These are phyloP conservation scores for Mimas tiliae DNA, from an alignment of 2,888 invertebrate genomes.

Conservation along the genomic window DNA sequence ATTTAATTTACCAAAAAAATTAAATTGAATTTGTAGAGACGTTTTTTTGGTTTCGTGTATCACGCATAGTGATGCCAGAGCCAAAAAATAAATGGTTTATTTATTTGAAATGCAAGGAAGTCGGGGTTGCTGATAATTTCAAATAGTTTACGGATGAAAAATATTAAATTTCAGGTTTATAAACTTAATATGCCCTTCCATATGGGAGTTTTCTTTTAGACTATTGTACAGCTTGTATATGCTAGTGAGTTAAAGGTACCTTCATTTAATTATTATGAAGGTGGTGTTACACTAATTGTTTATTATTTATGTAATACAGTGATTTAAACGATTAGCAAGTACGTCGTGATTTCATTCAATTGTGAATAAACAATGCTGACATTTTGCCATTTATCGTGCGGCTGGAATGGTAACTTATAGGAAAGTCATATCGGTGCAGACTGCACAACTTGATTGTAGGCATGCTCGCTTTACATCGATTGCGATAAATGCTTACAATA, in stretches of 20 bases:
- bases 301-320: background rate
- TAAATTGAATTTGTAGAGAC: no score
- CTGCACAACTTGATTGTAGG: background rate
- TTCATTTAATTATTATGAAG: background rate
- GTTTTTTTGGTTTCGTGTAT: no score
- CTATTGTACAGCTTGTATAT: background rate
- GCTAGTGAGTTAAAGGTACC: background rate
- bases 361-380: conserved; percentile 46
- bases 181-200: no score
- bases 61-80: no score
- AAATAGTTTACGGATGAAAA: no score
- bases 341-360: conserved; percentile 43
- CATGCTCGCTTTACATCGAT: conserved; percentile 1
- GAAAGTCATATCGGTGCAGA: conserved; percentile 20
- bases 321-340: conserved; percentile 2
- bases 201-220: background rate
- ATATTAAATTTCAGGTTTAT: no score
- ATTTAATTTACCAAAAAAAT: no score
- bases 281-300: background rate
- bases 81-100: no score
- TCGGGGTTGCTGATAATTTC: no score
- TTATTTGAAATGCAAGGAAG: no score
- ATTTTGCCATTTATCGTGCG: conserved; percentile 33
- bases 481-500: background rate
- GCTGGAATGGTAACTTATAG: conserved; percentile 15